Percentiles rank a stretch among this genome's conserved stretches.
Evolutionary conservation across 2,888 invertebrate genomes (phyloP).

Genomic region (Tolmerus cingulatus): DNA sequence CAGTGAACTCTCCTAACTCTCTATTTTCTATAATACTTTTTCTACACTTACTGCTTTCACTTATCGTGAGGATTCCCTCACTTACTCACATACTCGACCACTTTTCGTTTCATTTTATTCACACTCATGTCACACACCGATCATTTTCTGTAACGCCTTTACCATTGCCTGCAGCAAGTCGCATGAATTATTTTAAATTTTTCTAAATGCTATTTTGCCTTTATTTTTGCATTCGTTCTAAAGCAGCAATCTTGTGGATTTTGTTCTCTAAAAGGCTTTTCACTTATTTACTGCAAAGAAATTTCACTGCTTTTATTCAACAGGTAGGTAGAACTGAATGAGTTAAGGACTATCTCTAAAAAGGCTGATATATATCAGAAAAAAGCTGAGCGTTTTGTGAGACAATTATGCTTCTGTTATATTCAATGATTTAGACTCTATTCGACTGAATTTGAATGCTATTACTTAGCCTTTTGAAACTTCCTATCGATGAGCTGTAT

Average conservation of each 20-base stretch:
- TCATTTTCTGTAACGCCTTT: slow-evolving; percentile 22
- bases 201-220: slow-evolving; percentile 53
- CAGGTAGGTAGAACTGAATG: neutral
- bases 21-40: neutral
- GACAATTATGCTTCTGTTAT: no score
- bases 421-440: no score
- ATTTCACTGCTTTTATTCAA: neutral
- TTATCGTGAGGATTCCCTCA: neutral
- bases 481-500: no score
- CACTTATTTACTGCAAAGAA: neutral
- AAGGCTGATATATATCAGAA: no score
- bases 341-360: neutral
- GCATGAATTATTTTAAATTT: slow-evolving; percentile 50
- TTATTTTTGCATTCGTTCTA: slow-evolving; percentile 36
- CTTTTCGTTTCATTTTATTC: slow-evolving; percentile 19
- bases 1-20: neutral
- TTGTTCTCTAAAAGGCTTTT: neutral
- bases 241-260: slow-evolving; percentile 22
- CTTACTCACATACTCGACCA: slow-evolving; percentile 3
- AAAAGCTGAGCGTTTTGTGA: no score
- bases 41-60: slow-evolving; percentile 7
- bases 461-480: no score
- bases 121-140: neutral
- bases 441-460: no score
- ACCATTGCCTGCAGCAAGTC: slow-evolving; percentile 41